These are phyloP conservation scores for Erpornis zantholeuca DNA, from an alignment of 2,113 vertebrate genomes.

Conservation along the genomic window DNA sequence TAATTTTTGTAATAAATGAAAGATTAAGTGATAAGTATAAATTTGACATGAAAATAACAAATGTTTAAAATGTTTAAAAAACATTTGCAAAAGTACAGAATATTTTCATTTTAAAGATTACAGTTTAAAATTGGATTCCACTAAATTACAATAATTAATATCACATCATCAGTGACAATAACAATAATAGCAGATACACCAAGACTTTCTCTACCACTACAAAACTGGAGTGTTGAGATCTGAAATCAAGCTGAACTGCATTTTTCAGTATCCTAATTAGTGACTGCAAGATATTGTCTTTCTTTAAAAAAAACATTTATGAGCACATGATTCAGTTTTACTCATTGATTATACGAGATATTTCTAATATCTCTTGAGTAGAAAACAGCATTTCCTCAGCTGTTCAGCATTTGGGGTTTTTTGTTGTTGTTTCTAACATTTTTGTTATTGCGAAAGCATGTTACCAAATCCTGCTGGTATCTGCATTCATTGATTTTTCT, in stretches of 20 bases:
- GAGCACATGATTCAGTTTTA: neutral
- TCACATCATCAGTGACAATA: neutral
- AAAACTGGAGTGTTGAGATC: neutral
- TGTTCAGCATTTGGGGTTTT: neutral
- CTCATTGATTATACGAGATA: neutral
- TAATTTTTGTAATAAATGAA: neutral
- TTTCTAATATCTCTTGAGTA: neutral
- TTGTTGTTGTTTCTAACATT: neutral
- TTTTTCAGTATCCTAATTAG: neutral
- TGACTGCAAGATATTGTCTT: neutral
- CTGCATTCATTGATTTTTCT: neutral
- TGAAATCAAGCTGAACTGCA: neutral
- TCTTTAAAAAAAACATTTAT: neutral
- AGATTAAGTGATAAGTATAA: neutral
- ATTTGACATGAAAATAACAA: neutral
- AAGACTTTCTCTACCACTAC: neutral
- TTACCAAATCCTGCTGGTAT: neutral
- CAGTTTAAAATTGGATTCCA: neutral
- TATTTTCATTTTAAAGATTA: neutral
- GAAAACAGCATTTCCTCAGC: neutral
- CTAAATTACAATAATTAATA: neutral
- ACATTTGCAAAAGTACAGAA: neutral
- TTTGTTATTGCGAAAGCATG: neutral
- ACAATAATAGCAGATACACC: neutral
- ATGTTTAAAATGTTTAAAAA: neutral